phyloP scores from a whole-genome alignment of 2,113 vertebrate species.

The Brienomyrus longianalis region DNA sequence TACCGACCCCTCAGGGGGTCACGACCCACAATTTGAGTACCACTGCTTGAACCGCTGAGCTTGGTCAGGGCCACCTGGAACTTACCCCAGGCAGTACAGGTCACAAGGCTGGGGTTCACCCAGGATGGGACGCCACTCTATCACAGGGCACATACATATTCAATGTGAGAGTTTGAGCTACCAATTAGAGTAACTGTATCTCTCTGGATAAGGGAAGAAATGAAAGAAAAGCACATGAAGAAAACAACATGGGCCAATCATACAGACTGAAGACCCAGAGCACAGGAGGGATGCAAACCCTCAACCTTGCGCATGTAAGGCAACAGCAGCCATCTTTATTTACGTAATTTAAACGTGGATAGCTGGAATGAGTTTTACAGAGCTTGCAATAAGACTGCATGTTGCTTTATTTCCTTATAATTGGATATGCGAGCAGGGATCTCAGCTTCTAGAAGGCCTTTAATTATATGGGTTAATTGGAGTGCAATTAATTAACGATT shows the following conservation, averaged over 20 bases:
- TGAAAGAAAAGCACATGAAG: background rate
- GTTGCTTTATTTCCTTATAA: slow-evolving; percentile 19
- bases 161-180: background rate
- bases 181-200: background rate
- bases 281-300: background rate
- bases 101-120: background rate
- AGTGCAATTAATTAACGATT: background rate
- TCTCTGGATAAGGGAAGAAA: background rate
- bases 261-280: background rate
- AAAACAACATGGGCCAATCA: background rate
- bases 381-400: slow-evolving; percentile 1
- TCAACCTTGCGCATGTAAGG: background rate
- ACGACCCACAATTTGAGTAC: background rate
- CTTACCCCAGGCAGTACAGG: background rate
- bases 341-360: background rate
- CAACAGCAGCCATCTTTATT: background rate
- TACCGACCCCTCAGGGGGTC: background rate
- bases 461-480: slow-evolving; percentile 5
- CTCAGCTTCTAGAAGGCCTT: background rate
- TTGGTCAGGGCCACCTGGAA: background rate
- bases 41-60: background rate
- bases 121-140: background rate
- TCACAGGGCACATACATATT: background rate
- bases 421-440: background rate
- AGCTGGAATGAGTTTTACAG: background rate